Conservation (phyloP, 2,888 invertebrate species). For the Achlya flavicornis region DNA sequence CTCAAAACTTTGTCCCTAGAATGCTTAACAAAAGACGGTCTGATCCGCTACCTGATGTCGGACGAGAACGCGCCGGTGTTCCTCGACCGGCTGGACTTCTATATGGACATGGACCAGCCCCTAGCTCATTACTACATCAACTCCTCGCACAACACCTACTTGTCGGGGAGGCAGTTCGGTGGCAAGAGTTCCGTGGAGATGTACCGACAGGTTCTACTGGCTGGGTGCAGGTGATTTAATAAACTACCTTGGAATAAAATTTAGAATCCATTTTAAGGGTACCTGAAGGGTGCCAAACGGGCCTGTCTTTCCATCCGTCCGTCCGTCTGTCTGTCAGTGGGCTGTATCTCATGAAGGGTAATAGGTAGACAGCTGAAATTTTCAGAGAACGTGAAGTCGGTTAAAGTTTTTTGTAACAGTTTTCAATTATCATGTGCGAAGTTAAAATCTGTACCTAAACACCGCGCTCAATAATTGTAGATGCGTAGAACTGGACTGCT, state of each 20-base stretch:
- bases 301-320: too few relatives aligned
- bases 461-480: slow-evolving; percentile 67
- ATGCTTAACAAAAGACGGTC: slow-evolving; percentile 95
- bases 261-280: too few relatives aligned
- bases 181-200: slow-evolving; percentile 99
- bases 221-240: slow-evolving; percentile 92
- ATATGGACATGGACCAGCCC: slow-evolving; percentile 99
- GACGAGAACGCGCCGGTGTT: slow-evolving; percentile 99
- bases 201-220: slow-evolving; percentile 98
- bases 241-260: too few relatives aligned
- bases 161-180: slow-evolving; percentile 97
- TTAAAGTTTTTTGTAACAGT: too few relatives aligned
- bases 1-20: slow-evolving; percentile 76
- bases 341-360: too few relatives aligned
- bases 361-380: too few relatives aligned
- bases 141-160: slow-evolving; percentile 98
- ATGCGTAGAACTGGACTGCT: slow-evolving; percentile 99
- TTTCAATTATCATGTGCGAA: too few relatives aligned
- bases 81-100: slow-evolving; percentile 97
- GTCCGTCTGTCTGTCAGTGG: too few relatives aligned
- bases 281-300: too few relatives aligned
- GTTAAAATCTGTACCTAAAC: too few relatives aligned
- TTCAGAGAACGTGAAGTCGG: too few relatives aligned
- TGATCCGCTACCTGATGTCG: slow-evolving; percentile 99
- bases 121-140: slow-evolving; percentile 99